A percentile compares a stretch with the other conserved stretches of the same genome.
phyloP scores from a whole-genome alignment of 2,888 invertebrate genomes.

The Criorhina ranunculi region DNA sequence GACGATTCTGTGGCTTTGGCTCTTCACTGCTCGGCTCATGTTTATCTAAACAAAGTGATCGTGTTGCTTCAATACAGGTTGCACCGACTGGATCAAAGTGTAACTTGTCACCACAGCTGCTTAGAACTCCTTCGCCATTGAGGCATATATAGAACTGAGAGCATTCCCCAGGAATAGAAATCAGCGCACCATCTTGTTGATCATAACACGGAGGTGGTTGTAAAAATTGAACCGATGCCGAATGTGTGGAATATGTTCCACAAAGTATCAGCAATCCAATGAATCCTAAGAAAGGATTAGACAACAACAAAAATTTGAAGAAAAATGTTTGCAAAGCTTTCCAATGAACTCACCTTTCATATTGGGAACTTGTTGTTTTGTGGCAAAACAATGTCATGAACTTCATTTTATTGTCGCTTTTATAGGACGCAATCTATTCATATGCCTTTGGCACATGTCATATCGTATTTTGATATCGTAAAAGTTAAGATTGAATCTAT shows the following conservation, averaged over 20 bases:
- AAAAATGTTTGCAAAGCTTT: neutral
- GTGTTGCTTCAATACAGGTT: constrained; percentile 42
- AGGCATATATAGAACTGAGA: constrained; percentile 45
- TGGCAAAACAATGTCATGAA: constrained; percentile 1
- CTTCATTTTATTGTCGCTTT: constrained; percentile 14
- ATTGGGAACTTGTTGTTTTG: neutral
- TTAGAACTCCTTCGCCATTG: constrained; percentile 15
- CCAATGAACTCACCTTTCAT: constrained; percentile 39
- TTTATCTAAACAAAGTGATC: constrained; percentile 6
- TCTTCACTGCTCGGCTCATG: neutral
- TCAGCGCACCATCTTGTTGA: constrained; percentile 22
- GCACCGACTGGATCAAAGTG: constrained; percentile 37
- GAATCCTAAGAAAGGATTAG: neutral
- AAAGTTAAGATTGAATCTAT: constrained; percentile 25
- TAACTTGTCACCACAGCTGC: constrained; percentile 17
- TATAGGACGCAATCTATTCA: constrained; percentile 11
- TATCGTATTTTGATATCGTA: constrained; percentile 8
- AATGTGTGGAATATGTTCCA: constrained; percentile 4
- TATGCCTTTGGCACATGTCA: too few species aligned
- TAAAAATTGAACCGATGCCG: neutral
- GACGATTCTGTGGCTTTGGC: neutral
- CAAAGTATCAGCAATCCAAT: constrained; percentile 36
- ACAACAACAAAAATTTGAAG: too few species aligned
- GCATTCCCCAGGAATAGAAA: constrained; percentile 46
- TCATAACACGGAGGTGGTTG: constrained; percentile 14